Evolutionary conservation across 1,140 invertebrate genomes (phyloP).

Genomic region (Chelonus insularis): DNA sequence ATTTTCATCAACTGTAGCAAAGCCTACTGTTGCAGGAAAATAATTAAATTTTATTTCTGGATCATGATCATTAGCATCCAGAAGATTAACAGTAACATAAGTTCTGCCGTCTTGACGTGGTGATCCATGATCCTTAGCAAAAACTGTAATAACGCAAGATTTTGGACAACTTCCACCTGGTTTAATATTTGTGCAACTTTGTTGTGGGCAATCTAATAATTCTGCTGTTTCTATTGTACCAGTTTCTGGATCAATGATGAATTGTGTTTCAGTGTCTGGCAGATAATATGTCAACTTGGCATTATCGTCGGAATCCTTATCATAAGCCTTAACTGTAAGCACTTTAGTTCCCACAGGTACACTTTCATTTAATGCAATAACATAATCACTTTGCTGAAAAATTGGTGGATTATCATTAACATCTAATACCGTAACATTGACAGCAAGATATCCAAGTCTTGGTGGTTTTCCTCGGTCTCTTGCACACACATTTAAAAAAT

Average conservation of each 20-base stretch:
- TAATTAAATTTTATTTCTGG: conserved; percentile 90
- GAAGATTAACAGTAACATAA: conserved; percentile 91
- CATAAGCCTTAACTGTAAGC: conserved; percentile 86
- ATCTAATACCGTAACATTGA: conserved; percentile 90
- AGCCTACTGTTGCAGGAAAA: conserved; percentile 78
- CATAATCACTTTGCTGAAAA: conserved; percentile 91
- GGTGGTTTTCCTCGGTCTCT: conserved; percentile 82
- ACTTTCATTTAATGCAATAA: conserved; percentile 89
- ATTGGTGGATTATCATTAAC: conserved; percentile 95
- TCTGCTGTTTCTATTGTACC: conserved; percentile 83
- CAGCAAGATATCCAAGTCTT: conserved; percentile 79
- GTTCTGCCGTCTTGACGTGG: conserved; percentile 89
- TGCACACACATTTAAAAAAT: conserved; percentile 87
- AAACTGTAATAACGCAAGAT: conserved; percentile 92
- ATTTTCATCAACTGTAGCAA: conserved; percentile 92
- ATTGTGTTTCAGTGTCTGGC: conserved; percentile 81
- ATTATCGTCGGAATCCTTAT: conserved; percentile 90
- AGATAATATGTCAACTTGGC: conserved; percentile 89
- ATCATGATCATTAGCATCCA: conserved; percentile 94
- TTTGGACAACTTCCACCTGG: conserved; percentile 72
- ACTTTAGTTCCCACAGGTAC: conserved; percentile 84
- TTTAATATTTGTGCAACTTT: conserved; percentile 61
- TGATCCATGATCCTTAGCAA: conserved; percentile 88
- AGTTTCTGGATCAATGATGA: conserved; percentile 85
- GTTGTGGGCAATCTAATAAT: conserved; percentile 76